phyloP scores from a whole-genome alignment of 2,888 invertebrate genomes.

The Trypoxylon attenuatum region DNA sequence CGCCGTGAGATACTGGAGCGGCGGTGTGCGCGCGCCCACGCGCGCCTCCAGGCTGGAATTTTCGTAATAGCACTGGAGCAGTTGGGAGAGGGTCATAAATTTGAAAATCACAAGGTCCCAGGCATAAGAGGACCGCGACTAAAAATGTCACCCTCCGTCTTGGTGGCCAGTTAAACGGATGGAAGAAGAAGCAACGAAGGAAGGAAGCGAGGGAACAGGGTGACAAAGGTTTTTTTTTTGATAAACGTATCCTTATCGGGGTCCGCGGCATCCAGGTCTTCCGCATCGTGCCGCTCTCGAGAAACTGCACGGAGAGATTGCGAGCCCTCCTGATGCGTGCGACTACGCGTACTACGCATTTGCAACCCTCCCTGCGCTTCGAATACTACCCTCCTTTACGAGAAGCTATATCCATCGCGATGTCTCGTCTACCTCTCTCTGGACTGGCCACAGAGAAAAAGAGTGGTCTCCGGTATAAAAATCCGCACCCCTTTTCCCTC shows the following conservation, averaged over 20 bases:
- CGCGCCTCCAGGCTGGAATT: slow-evolving; percentile 34
- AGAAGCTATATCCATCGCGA: slow-evolving; percentile 32
- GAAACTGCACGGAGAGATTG: slow-evolving; percentile 40
- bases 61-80: slow-evolving; percentile 28
- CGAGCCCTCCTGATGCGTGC: slow-evolving; percentile 36
- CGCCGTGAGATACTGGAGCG: too few species aligned
- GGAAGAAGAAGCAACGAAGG: background rate
- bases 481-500: background rate
- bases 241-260: slow-evolving; percentile 46
- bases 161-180: background rate
- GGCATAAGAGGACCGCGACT: background rate
- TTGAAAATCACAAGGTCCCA: slow-evolving; percentile 26
- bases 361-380: slow-evolving; percentile 46
- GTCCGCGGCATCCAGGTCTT: too few species aligned
- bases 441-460: background rate
- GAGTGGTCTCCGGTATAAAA: background rate
- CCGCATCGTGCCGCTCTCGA: slow-evolving; percentile 19
- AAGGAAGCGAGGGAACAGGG: background rate
- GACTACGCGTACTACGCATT: slow-evolving; percentile 25
- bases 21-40: slow-evolving; percentile 12
- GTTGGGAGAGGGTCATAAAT: slow-evolving; percentile 22
- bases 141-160: slow-evolving; percentile 15
- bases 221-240: slow-evolving; percentile 16
- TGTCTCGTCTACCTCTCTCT: slow-evolving; percentile 51
- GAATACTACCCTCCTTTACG: slow-evolving; percentile 51